Evolutionary conservation across 92 coral and sea anemone genomes (phyloP).

Genomic region (Palythoa heliodiscus): DNA sequence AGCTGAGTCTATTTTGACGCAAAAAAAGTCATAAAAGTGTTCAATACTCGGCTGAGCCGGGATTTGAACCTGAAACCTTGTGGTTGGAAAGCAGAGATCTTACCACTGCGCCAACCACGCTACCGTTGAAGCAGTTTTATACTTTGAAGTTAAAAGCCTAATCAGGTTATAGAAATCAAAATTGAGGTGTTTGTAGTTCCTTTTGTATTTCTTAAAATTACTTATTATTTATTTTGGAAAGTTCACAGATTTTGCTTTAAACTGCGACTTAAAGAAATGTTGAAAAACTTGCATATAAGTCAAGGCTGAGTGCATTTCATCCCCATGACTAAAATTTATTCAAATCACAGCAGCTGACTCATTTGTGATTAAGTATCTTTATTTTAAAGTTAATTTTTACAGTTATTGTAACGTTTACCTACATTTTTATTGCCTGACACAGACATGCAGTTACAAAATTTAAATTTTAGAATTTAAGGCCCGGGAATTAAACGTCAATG

Average conservation of each 20-base stretch:
- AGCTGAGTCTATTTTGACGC: no score
- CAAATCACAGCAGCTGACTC: constrained; percentile 26
- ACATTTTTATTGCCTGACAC: neutral
- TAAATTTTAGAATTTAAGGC: neutral
- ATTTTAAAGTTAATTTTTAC: neutral
- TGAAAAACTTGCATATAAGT: neutral
- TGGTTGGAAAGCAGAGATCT: no score
- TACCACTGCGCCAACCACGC: no score
- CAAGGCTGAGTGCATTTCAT: no score
- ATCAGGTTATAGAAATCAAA: no score
- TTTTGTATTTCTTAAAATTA: neutral
- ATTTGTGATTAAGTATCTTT: neutral
- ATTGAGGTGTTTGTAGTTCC: no score
- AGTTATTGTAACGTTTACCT: neutral
- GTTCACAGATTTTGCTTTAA: neutral
- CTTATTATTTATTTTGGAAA: neutral
- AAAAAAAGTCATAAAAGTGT: no score
- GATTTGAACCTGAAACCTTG: no score
- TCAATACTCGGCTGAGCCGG: no score
- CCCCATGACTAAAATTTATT: neutral
- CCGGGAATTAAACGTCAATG: no score
- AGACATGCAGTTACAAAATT: neutral
- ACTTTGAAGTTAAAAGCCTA: no score
- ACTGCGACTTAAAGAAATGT: neutral
- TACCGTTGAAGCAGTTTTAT: no score